A percentile compares a stretch with the other conserved stretches of the same genome.
Evolutionary conservation across 2,888 invertebrate genomes (phyloP).

Genomic region (Drosophila glabriapex): DNA sequence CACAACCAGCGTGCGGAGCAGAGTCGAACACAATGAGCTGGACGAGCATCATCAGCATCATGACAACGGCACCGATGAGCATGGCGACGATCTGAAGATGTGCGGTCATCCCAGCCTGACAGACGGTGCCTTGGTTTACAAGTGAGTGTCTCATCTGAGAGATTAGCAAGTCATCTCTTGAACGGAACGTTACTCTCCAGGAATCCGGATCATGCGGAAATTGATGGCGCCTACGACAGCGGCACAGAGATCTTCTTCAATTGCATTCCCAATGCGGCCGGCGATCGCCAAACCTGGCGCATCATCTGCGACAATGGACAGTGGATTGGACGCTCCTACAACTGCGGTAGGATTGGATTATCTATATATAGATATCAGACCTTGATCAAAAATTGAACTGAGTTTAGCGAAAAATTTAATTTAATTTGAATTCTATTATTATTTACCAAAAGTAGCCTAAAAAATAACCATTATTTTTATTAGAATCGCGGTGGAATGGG

Average conservation of each 20-base stretch:
- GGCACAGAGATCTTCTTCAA: constrained; percentile 93
- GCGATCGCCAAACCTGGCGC: constrained; percentile 93
- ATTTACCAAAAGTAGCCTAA: not conserved
- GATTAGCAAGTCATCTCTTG: not conserved
- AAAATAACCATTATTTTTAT: too few species aligned
- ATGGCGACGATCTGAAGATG: constrained; percentile 75
- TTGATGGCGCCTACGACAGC: constrained; percentile 91
- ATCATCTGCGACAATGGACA: constrained; percentile 93
- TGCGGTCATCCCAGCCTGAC: constrained; percentile 87
- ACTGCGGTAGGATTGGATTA: constrained; percentile 88
- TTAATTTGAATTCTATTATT: not conserved
- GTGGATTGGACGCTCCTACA: constrained; percentile 93
- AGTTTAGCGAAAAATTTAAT: not conserved
- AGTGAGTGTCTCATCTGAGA: constrained; percentile 65
- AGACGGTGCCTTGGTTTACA: constrained; percentile 91
- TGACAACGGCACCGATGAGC: constrained; percentile 77
- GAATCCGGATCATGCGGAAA: constrained; percentile 89
- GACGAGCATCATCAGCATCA: constrained; percentile 62
- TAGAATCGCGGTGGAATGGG: not conserved
- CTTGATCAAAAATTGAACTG: not conserved
- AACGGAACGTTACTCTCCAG: constrained; percentile 69
- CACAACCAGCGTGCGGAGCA: constrained; percentile 33
- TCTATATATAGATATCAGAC: not conserved
- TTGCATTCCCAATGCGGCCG: constrained; percentile 93
- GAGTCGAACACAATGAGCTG: constrained; percentile 69